Conservation (phyloP, 2,113 vertebrate species). For the Sinocyclocheilus anophthalmus region DNA sequence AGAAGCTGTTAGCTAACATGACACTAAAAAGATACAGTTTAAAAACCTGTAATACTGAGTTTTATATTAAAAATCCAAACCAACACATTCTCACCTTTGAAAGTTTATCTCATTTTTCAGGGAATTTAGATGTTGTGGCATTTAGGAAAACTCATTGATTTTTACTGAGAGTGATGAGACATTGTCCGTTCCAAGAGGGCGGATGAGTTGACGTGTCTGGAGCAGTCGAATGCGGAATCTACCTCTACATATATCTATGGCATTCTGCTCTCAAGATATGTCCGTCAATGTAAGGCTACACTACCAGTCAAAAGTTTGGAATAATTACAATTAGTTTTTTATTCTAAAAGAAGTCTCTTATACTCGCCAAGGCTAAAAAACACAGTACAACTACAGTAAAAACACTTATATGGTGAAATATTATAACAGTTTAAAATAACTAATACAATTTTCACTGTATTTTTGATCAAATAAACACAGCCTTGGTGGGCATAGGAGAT, state of each 20-base stretch:
- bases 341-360: neutral
- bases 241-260: too few relatives aligned
- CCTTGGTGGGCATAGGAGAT: neutral
- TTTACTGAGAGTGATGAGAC: too few relatives aligned
- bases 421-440: neutral
- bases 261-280: too few relatives aligned
- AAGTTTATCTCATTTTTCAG: neutral
- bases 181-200: too few relatives aligned
- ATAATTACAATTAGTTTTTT: neutral
- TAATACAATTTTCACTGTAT: too few relatives aligned
- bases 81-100: neutral
- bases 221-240: too few relatives aligned
- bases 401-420: neutral
- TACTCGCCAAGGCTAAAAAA: too few relatives aligned
- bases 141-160: too few relatives aligned
- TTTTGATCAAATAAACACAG: neutral
- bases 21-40: neutral
- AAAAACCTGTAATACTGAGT: too few relatives aligned
- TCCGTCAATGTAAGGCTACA: neutral
- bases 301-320: neutral
- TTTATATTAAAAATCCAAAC: too few relatives aligned
- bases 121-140: neutral
- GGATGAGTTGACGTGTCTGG: too few relatives aligned
- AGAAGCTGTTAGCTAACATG: neutral
- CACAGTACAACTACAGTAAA: too few relatives aligned